These are phyloP conservation scores for Aphidius colemani DNA, from an alignment of 2,888 invertebrate species.

Conservation along the genomic window DNA sequence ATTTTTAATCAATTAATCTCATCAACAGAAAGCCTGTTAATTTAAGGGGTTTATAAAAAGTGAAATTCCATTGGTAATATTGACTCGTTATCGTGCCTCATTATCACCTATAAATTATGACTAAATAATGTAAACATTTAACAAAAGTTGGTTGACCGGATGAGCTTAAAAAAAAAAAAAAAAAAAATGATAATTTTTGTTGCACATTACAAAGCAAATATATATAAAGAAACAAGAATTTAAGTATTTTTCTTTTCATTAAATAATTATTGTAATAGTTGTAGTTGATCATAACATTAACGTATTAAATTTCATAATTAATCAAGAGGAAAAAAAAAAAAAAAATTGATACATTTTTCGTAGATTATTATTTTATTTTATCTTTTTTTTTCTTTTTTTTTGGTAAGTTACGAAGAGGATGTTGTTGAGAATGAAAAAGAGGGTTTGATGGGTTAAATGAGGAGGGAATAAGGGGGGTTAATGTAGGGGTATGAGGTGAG, in stretches of 20 bases:
- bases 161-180: background rate
- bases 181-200: too few species aligned
- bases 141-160: slow-evolving; percentile 2
- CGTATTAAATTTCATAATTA: too few species aligned
- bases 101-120: slow-evolving; percentile 4
- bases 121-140: background rate
- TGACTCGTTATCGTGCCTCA: slow-evolving; percentile 1
- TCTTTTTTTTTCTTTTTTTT: background rate
- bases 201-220: too few species aligned
- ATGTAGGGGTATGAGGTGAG: slow-evolving; percentile 19
- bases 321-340: too few species aligned
- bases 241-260: too few species aligned
- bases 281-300: too few species aligned
- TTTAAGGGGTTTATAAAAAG: background rate
- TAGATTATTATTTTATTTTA: too few species aligned
- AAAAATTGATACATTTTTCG: background rate
- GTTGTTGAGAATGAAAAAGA: slow-evolving; percentile 12
- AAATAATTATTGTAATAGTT: too few species aligned
- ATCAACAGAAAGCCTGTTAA: background rate
- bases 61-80: background rate
- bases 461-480: slow-evolving; percentile 17
- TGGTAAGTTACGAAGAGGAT: background rate
- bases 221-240: too few species aligned
- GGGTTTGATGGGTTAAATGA: slow-evolving; percentile 29
- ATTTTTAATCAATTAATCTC: too few species aligned